phyloP scores from a whole-genome alignment of 2,888 invertebrate species.

The Lepidocyrtoides sp. region DNA sequence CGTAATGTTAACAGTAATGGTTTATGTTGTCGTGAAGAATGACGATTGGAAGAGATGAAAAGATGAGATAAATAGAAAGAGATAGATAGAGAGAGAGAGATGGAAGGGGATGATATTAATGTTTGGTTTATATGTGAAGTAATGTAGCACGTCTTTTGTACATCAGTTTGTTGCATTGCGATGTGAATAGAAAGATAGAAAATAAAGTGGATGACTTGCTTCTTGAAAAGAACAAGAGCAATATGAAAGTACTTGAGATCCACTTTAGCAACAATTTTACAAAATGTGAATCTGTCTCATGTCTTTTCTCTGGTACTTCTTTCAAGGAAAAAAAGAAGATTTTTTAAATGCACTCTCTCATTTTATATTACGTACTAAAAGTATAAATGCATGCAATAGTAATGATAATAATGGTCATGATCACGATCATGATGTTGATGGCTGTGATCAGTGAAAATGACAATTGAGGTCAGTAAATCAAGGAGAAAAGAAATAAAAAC shows the following conservation, averaged over 20 bases:
- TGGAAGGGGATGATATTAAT: neutral
- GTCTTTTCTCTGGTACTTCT: neutral
- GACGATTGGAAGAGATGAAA: neutral
- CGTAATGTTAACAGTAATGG: neutral
- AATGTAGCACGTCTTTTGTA: neutral
- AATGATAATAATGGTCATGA: neutral
- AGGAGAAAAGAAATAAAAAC: slow-evolving; percentile 34
- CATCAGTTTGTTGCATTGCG: no score
- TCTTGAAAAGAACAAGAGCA: neutral
- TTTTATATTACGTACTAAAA: neutral
- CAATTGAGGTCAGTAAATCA: slow-evolving; percentile 75
- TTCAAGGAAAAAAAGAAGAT: neutral
- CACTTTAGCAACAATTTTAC: slow-evolving; percentile 39
- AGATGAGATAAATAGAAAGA: neutral
- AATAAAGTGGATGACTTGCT: neutral
- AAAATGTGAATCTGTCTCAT: neutral
- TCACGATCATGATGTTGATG: neutral
- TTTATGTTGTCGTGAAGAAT: neutral
- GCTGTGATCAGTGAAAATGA: neutral
- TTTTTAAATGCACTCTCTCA: neutral
- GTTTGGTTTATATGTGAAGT: neutral
- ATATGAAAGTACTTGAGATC: slow-evolving; percentile 47
- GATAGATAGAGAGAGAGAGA: neutral
- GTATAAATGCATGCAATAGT: neutral
- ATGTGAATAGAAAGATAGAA: slow-evolving; percentile 9